These are phyloP conservation scores for Drosophila mayaguana DNA, from an alignment of 2,888 invertebrate genomes.

Conservation along the genomic window DNA sequence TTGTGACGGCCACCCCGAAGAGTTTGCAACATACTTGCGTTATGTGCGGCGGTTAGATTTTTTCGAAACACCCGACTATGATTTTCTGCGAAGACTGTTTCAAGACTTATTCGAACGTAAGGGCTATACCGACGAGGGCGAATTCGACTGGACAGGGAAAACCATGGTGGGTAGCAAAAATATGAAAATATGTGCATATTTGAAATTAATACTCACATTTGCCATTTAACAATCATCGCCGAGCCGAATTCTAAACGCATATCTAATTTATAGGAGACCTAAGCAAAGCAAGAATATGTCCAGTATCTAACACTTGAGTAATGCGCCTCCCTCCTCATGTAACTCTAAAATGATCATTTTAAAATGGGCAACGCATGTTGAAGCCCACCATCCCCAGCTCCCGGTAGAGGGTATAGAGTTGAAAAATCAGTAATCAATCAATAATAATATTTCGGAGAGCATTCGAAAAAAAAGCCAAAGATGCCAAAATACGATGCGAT, in stretches of 20 bases:
- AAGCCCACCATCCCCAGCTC: neutral
- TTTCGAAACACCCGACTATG: constrained; percentile 99
- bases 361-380: constrained; percentile 48
- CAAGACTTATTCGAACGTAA: constrained; percentile 95
- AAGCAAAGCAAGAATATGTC: constrained; percentile 46
- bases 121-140: constrained; percentile 95
- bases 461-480: constrained; percentile 25
- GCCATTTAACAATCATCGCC: constrained; percentile 14
- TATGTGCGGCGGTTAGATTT: constrained; percentile 99
- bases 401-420: constrained; percentile 24
- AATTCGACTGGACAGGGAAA: constrained; percentile 98
- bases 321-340: constrained; percentile 41
- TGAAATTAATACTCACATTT: constrained; percentile 20
- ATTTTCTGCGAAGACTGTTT: constrained; percentile 98
- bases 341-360: constrained; percentile 35
- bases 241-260: constrained; percentile 68
- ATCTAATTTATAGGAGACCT: constrained; percentile 71
- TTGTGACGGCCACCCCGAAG: constrained; percentile 95
- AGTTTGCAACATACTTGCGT: constrained; percentile 98
- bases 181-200: constrained; percentile 1
- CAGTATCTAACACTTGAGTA: constrained; percentile 42
- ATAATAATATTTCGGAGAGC: constrained; percentile 34
- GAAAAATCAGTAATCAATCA: constrained; percentile 15
- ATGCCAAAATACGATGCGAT: constrained; percentile 7
- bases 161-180: constrained; percentile 87